A percentile compares a stretch with the other conserved stretches of the same genome.
Evolutionary conservation across 2,113 vertebrate genomes (phyloP).

Genomic region (Corythaixoides concolor): DNA sequence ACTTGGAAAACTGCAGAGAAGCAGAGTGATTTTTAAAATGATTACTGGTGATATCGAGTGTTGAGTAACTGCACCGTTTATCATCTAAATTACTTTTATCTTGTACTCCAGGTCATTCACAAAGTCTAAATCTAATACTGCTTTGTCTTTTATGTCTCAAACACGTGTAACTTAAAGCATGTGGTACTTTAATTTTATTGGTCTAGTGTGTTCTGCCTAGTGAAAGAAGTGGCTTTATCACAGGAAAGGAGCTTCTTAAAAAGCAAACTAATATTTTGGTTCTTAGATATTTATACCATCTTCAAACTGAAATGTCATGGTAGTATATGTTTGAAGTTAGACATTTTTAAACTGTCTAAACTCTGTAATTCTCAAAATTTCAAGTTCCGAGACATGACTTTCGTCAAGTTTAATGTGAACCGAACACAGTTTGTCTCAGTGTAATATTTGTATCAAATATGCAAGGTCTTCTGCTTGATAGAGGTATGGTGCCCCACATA

Average conservation of each 20-base stretch:
- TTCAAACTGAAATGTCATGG: not conserved
- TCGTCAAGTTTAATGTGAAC: not conserved
- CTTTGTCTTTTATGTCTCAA: not conserved
- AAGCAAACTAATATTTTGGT: not conserved
- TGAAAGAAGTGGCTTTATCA: not conserved
- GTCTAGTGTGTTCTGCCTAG: not conserved
- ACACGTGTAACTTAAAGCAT: not conserved
- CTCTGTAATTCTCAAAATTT: not conserved
- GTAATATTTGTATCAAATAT: not conserved
- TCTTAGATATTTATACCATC: not conserved
- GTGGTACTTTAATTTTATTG: not conserved
- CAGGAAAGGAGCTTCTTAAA: not conserved
- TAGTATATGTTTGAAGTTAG: not conserved
- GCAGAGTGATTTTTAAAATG: not conserved
- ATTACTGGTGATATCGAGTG: not conserved
- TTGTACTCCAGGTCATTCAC: not conserved
- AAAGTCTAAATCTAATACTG: conserved; percentile 4
- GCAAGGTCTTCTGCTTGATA: not conserved
- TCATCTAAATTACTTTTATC: conserved; percentile 30
- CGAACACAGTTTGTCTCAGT: not conserved
- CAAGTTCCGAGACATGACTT: not conserved
- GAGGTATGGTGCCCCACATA: not conserved
- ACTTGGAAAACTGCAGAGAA: not conserved
- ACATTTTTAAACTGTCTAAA: not conserved
- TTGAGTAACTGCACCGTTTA: not conserved